phyloP scores from a whole-genome alignment of 2,888 invertebrate genomes.

The Tetragonisca angustula region DNA sequence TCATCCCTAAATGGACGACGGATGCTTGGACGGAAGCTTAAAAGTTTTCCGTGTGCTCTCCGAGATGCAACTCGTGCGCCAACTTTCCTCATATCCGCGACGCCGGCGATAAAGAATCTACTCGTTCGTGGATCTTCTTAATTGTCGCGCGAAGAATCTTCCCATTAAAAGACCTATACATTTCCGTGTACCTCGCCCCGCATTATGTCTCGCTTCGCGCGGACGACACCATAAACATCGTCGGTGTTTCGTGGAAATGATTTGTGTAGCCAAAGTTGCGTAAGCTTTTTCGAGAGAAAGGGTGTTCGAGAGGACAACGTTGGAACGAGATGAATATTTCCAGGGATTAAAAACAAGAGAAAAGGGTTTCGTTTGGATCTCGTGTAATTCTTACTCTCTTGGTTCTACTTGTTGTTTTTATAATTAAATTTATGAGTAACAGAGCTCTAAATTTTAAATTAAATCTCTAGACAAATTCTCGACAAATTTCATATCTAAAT shows the following conservation, averaged over 20 bases:
- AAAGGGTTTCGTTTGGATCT: too few relatives aligned
- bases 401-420: too few relatives aligned
- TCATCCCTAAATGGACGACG: slow-evolving; percentile 44
- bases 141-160: slow-evolving; percentile 42
- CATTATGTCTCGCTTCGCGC: not conserved
- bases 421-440: too few relatives aligned
- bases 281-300: not conserved
- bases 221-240: slow-evolving; percentile 6
- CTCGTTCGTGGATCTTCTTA: slow-evolving; percentile 38
- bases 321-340: not conserved
- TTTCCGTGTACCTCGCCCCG: slow-evolving; percentile 11
- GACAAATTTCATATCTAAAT: too few relatives aligned
- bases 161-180: slow-evolving; percentile 32
- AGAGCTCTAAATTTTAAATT: too few relatives aligned
- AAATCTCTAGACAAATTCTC: too few relatives aligned
- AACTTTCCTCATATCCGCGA: slow-evolving; percentile 64
- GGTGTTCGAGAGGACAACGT: not conserved
- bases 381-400: too few relatives aligned
- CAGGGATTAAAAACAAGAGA: not conserved
- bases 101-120: slow-evolving; percentile 38
- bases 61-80: not conserved
- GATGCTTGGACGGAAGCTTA: slow-evolving; percentile 47
- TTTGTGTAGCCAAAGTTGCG: not conserved
- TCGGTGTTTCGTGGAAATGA: not conserved
- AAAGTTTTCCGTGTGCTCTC: slow-evolving; percentile 50